Evolutionary conservation across 2,797 vertebrate species (phyloP), one percentile per base, ranked within the genome.

Genomic region (Percopsis omiscomaycus): DNA sequence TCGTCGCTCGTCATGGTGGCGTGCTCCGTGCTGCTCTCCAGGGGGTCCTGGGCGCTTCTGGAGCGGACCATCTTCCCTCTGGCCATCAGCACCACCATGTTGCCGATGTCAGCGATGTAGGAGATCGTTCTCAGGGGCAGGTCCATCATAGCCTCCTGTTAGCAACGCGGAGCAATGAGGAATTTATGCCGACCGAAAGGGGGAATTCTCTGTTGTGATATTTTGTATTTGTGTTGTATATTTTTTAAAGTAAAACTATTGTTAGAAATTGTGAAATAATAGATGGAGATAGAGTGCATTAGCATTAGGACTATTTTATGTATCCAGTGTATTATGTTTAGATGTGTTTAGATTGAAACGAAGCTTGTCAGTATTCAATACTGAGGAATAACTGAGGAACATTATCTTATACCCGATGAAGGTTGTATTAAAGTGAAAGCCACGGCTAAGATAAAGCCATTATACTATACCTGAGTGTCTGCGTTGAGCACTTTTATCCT

Each of bases 401-500:
- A 42, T 42, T 10, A 42, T 42, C 37, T 42, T 42, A 42, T 37
- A 37, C 37, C 37, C 2, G 37, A 37, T 42, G 37, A 42, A 42
- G 37, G 37, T 42, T 9, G 3, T 4, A 42, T 8, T 6, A 42
- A 42, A 42, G 37, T 42, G 9, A 9, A 9, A 42, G 9, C 4
- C 9, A 42, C 37, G 2, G 9, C 13, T 15, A n/a, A 15, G 47
- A n/a, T 4, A 15, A 4, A 48, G 11, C 47, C 4, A 13, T 27
- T 49, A 15, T 47, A 15, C 51, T 51, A 45, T 93, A 98, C 97
- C 96, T 98, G 97, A 29, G 95, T 94, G 84, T 97, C 96, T 44
- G 96, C 96, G 74, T 98, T 98, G 86, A 98, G 89, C 42, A 98
- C 96, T 94, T 98, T 98, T 89, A 98, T 98, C 90, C 97, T 95